Conservation (phyloP, 2,888 invertebrate species). For the Neoaliturus tenellus region DNA sequence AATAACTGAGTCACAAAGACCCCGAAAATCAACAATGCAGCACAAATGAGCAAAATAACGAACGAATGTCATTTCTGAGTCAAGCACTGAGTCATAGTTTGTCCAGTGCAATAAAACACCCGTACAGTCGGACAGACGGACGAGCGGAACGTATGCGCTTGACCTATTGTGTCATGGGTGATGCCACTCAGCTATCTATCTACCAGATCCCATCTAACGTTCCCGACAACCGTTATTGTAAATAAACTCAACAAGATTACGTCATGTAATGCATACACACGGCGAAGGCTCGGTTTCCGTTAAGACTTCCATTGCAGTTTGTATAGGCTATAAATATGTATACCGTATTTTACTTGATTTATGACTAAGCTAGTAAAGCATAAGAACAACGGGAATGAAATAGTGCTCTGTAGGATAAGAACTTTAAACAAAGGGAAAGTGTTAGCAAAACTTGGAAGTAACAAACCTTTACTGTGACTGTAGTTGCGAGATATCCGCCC, state of each 20-base stretch:
- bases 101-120: background rate
- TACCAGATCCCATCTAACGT: background rate
- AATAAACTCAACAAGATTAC: background rate
- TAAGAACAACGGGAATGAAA: no score
- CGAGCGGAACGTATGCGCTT: background rate
- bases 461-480: no score
- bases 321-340: no score
- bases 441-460: no score
- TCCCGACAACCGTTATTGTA: background rate
- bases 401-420: no score
- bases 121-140: background rate
- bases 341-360: no score
- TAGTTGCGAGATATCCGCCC: no score
- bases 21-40: background rate
- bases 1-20: background rate
- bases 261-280: no score
- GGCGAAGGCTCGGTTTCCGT: no score
- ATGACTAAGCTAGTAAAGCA: no score
- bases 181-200: slow-evolving; percentile 20
- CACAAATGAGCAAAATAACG: background rate
- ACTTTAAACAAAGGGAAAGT: no score
- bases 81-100: background rate
- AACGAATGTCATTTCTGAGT: background rate
- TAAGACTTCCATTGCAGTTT: no score
- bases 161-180: slow-evolving; percentile 16